Base-by-base conservation (phyloP, 92 coral and sea anemone genomes). In the Heliopora coerulea region DNA sequence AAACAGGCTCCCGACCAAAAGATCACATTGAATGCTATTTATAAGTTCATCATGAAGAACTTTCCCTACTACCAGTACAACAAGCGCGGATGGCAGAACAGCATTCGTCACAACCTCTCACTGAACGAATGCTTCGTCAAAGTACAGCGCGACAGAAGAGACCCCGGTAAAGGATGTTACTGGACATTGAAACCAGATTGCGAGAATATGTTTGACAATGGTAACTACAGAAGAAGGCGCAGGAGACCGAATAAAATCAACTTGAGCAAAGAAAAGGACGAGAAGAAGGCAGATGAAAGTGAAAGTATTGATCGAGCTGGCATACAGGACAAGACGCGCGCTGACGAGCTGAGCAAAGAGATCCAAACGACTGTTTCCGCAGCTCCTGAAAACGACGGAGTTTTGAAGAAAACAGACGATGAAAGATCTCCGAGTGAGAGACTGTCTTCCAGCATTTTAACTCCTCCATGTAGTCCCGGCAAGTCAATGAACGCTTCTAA, bases 81-180 rank as follows among this genome's bases (percentile, higher is more conserved):
- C 79, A 91, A 85, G 60, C 91, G 99, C 31, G 99, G 99, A 30
- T 95, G 99, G 99, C 99, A 95, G 86, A 95, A 95, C 72, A 95
- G 99, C 49, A 95, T 95, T 70, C 85, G 99, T 18, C 99, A 95
- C 37, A 95, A 95, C 73, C 80, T 95, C 79, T 95, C 99, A 10
- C 75, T 95, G 29, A 95, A 95, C 73, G 88, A 92, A 57, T 95
- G 99, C 73, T 95, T 95, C 54, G 93, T 90, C 78, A 95, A 95
- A 75, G 82, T 95, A 18, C 96, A 91, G 26, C 86, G 99, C 21
- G 99, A 95, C 21, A 86, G 85, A 37, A 83, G 96, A 14, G 99
- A 95, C 69, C 99, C 96, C 0, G 99, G 99, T 0, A 95, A 95
- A 60, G 99, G 99, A 12, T 95, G 99, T 32, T 95, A 95, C 78